phyloP scores from a whole-genome alignment of 2,888 invertebrate species.

The Endotricha flammealis region DNA sequence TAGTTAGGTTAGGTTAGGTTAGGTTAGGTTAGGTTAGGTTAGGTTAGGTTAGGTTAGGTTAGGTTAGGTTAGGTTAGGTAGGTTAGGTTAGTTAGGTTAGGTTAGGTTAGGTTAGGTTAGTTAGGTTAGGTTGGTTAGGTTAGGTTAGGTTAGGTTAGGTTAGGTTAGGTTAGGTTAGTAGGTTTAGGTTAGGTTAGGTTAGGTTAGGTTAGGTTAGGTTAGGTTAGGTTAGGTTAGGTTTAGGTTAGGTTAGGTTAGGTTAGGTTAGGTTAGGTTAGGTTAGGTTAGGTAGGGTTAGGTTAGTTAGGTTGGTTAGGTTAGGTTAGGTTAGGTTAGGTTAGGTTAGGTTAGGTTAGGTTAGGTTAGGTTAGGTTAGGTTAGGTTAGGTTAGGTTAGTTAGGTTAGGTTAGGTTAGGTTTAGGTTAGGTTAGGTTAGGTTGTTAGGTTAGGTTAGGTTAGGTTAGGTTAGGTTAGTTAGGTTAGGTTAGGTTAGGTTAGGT shows the following conservation, averaged over 20 bases:
- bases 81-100: constrained; percentile 16
- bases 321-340: constrained; percentile 18
- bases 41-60: constrained; percentile 18
- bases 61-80: constrained; percentile 17
- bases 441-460: constrained; percentile 10
- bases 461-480: constrained; percentile 17
- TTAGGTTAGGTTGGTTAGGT: constrained; percentile 20
- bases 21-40: constrained; percentile 16
- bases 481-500: constrained; percentile 24
- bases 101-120: constrained; percentile 20
- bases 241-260: constrained; percentile 19
- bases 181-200: constrained; percentile 14
- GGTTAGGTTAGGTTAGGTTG: constrained; percentile 8
- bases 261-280: constrained; percentile 19
- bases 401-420: constrained; percentile 22
- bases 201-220: constrained; percentile 18
- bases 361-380: constrained; percentile 18
- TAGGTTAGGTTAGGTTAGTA: constrained; percentile 18
- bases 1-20: constrained; percentile 7
- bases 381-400: constrained; percentile 19
- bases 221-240: constrained; percentile 21
- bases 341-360: constrained; percentile 16
- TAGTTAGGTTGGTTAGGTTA: constrained; percentile 19
- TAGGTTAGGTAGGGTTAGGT: constrained; percentile 20
- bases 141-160: constrained; percentile 19